Base-by-base conservation (phyloP, 1,140 invertebrate species). In the Lineus longissimus region DNA sequence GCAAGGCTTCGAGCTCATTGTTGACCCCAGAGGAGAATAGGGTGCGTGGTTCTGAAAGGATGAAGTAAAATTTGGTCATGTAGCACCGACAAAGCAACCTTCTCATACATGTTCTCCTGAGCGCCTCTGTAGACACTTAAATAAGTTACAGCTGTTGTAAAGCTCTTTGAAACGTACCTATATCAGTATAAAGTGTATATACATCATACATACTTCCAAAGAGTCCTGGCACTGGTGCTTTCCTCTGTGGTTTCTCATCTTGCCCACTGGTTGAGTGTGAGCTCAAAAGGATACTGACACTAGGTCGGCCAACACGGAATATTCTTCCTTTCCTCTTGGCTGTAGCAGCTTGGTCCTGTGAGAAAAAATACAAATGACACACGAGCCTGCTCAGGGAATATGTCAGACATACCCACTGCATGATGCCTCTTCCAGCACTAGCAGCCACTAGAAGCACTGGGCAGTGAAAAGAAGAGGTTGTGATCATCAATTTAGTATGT, bases 231-330 rank as follows among this genome's bases (percentile, higher is more conserved):
- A 33, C 45, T 29, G 30, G 33, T n/a, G 61, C 30, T 55, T 54
- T 13, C 19, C 23, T 17, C 2, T 45, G 57, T n/a, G 45, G n/a
- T 15, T 17, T 15, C 1, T 19, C 7, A 1, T 23, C 22, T 33
- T 27, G 25, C 2, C 25, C 19, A 13, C 17, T 22, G 9, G 62
- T 47, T 15, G 41, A 55, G 31, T 64, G 64, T 15, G 41, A 54
- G 33, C 69, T 71, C 70, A 71, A 77, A 62, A 74, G 77, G 31
- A 78, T 76, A 22, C 68, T 64, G 61, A 77, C 57, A 11, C 64
- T 36, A n/a, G 40, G 57, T 4, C 67, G 51, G 25, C 66, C 66
- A 23, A 27, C 27, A 25, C 43, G 66, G n/a, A 78, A 56, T 23
- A 57, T 51, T 29, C 47, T 55, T 17, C 76, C 76, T 23, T 65